Evolutionary conservation across 2,797 vertebrate species (phyloP).

Genomic region (Hemitrygon akajei): DNA sequence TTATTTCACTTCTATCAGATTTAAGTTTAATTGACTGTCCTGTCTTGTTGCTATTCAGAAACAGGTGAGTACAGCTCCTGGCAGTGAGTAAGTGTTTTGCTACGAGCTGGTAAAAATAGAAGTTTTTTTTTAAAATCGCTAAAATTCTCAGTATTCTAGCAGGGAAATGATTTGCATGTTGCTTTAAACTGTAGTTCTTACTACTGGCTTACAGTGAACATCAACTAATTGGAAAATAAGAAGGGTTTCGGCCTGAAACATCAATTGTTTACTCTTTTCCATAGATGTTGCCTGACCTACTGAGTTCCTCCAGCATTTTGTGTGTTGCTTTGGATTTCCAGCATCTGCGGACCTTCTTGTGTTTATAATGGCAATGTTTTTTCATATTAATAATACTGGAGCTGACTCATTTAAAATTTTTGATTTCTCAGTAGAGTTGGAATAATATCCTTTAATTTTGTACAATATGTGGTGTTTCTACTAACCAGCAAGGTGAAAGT

Average conservation of each 20-base stretch:
- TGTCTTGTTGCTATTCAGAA: constrained; percentile 4
- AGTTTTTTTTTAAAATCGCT: neutral
- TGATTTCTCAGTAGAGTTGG: neutral
- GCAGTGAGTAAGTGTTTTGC: neutral
- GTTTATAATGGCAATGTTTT: neutral
- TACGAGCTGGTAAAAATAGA: neutral
- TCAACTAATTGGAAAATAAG: no score
- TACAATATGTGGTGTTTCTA: neutral
- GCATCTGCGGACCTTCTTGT: no score
- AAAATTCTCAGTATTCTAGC: neutral
- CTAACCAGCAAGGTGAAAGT: neutral
- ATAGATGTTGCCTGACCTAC: no score
- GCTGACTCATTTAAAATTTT: neutral
- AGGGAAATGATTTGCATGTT: neutral
- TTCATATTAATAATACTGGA: neutral
- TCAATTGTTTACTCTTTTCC: no score
- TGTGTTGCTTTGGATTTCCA: no score
- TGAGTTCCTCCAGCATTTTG: no score
- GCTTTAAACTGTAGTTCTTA: neutral
- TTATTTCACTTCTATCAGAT: constrained; percentile 29
- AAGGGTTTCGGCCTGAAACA: no score
- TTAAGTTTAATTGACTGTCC: constrained; percentile 18
- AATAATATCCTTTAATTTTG: neutral
- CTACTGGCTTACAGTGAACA: neutral
- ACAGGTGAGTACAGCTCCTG: constrained; percentile 7